Evolutionary conservation across 30 jellyfish, hydroid and myxozoan genomes (phyloP).

Genomic region (Phacellophora camtschatica): DNA sequence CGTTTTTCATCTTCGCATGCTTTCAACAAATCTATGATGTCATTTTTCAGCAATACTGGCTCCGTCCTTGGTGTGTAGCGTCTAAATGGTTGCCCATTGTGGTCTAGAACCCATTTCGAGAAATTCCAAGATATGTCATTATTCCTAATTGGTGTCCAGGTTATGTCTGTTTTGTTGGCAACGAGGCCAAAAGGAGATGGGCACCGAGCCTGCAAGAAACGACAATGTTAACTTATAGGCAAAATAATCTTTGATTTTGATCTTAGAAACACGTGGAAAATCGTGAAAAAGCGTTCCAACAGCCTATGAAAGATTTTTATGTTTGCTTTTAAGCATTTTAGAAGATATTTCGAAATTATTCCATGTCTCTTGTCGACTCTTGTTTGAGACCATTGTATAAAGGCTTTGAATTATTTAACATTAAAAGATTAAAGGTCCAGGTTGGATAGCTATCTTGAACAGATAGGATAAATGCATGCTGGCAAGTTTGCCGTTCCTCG

Average conservation of each 20-base stretch:
- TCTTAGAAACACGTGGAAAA: no score
- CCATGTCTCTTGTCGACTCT: no score
- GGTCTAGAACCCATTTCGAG: constrained; percentile 84
- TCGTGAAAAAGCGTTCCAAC: no score
- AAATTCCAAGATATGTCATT: constrained; percentile 96
- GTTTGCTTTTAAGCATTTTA: no score
- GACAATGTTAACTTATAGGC: background rate
- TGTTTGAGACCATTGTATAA: no score
- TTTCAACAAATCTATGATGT: constrained; percentile 46
- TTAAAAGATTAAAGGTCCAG: no score
- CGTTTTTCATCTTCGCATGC: constrained; percentile 46
- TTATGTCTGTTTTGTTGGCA: constrained; percentile 90
- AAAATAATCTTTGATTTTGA: background rate
- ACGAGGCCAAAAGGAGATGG: constrained; percentile 93
- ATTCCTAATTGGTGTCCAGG: constrained; percentile 96
- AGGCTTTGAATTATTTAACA: no score
- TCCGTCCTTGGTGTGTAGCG: constrained; percentile 91
- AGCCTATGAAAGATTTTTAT: no score
- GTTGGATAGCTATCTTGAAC: no score
- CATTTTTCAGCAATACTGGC: constrained; percentile 71
- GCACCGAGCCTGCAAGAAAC: constrained; percentile 77
- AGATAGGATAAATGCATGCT: no score
- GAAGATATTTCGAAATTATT: no score
- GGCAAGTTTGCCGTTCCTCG: no score
- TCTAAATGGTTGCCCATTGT: constrained; percentile 87